Conservation (phyloP, 2,113 vertebrate species). For the Cinclus cinclus region DNA sequence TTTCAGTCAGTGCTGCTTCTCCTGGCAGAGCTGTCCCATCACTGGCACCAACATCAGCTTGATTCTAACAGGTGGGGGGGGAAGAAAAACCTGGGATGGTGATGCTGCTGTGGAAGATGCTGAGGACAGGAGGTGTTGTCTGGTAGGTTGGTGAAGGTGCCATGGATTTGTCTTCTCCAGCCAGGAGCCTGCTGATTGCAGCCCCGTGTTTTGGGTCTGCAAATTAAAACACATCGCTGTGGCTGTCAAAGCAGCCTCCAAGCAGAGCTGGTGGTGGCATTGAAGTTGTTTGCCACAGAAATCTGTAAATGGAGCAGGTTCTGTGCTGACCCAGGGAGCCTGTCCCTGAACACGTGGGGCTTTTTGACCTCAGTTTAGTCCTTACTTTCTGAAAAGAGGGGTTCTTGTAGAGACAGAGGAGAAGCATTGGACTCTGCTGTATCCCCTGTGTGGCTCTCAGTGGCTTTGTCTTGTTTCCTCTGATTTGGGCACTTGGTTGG, state of each 20-base stretch:
- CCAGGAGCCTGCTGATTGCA: neutral
- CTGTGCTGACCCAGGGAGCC: neutral
- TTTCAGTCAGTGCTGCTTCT: neutral
- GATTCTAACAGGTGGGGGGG: no score
- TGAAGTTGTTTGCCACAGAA: neutral
- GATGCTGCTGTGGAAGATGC: neutral
- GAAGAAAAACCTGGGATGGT: neutral
- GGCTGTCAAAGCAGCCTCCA: neutral
- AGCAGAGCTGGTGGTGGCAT: neutral
- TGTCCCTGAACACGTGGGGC: rapidly evolving
- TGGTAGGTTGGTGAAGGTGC: neutral
- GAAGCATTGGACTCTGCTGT: neutral
- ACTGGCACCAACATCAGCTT: neutral
- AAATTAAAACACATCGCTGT: rapidly evolving
- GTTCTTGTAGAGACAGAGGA: neutral
- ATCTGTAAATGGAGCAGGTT: neutral
- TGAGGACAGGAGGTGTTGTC: neutral
- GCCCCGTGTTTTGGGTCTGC: neutral
- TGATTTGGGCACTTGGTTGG: neutral
- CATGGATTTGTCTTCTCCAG: neutral
- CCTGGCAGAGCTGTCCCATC: neutral
- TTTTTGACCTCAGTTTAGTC: neutral
- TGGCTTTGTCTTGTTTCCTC: neutral
- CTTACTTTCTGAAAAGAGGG: neutral
- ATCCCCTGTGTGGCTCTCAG: neutral